A percentile compares a stretch with the other conserved stretches of the same genome.
These are phyloP conservation scores for Yponomeuta sedellus DNA, from an alignment of 2,888 invertebrate species.

Conservation along the genomic window DNA sequence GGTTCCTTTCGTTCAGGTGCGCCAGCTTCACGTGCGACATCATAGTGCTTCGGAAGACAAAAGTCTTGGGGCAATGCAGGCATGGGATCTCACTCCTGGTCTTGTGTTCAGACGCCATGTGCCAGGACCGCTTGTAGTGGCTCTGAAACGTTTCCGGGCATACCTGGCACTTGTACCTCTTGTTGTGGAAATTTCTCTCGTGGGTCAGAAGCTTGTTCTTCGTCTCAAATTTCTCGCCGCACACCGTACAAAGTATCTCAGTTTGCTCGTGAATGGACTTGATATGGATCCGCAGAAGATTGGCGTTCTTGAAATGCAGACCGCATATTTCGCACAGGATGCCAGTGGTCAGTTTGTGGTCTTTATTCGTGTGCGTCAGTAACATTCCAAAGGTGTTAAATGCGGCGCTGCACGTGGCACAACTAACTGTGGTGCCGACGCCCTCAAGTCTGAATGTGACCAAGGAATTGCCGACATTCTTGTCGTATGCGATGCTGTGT, in stretches of 20 bases:
- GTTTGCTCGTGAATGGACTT: constrained; percentile 57
- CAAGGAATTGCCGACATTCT: constrained; percentile 60
- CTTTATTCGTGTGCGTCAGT: constrained; percentile 61
- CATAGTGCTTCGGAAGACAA: constrained; percentile 66
- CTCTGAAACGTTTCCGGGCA: constrained; percentile 57
- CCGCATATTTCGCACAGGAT: constrained; percentile 65
- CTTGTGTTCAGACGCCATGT: constrained; percentile 62
- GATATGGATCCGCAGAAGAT: constrained; percentile 47
- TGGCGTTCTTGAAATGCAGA: constrained; percentile 58
- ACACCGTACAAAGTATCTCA: constrained; percentile 53
- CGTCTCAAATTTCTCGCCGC: constrained; percentile 66
- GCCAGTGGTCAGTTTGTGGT: constrained; percentile 59
- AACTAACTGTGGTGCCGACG: constrained; percentile 40
- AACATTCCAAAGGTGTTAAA: constrained; percentile 63
- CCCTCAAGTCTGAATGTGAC: constrained; percentile 60
- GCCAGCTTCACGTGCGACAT: constrained; percentile 61
- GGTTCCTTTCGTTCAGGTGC: constrained; percentile 59
- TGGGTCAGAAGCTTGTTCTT: constrained; percentile 68
- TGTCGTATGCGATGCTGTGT: constrained; percentile 51
- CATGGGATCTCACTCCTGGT: constrained; percentile 61
- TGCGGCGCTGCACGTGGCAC: constrained; percentile 51
- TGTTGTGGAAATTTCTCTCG: constrained; percentile 60
- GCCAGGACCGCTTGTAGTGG: constrained; percentile 57
- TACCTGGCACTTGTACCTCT: constrained; percentile 68
- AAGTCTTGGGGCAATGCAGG: constrained; percentile 61